phyloP scores from a whole-genome alignment of 1,140 invertebrate species.

The Laupala kohalensis region DNA sequence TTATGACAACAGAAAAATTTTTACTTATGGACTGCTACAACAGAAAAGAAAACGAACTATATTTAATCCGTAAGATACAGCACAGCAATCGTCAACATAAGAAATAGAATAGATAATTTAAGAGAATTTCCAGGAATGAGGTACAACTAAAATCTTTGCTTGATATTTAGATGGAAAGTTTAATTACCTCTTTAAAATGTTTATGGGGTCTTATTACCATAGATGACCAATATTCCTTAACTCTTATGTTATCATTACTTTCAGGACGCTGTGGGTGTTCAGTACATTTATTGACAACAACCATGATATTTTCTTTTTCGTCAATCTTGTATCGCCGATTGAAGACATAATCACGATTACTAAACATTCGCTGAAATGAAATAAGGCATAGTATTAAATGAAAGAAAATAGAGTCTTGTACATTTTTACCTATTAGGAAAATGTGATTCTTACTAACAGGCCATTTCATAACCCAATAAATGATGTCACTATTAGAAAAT shows the following conservation, averaged over 20 bases:
- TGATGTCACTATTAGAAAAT: constrained; percentile 43
- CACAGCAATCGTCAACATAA: no score
- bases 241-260: constrained; percentile 43
- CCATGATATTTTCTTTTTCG: constrained; percentile 34
- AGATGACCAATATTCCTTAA: constrained; percentile 71
- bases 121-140: no score
- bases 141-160: no score
- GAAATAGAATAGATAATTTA: no score
- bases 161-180: no score
- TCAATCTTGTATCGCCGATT: constrained; percentile 54
- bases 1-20: no score
- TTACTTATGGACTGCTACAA: no score
- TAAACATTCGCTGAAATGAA: constrained; percentile 52
- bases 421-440: background rate
- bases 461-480: constrained; percentile 82
- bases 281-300: constrained; percentile 47
- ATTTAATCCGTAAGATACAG: no score
- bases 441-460: constrained; percentile 52
- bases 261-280: constrained; percentile 44
- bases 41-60: no score
- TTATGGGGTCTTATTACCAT: constrained; percentile 66
- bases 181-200: constrained; percentile 37
- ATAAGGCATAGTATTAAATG: constrained; percentile 4
- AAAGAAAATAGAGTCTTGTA: background rate
- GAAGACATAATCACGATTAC: constrained; percentile 78